Percentiles rank a stretch among this genome's conserved stretches.
Conservation (phyloP, 2,888 invertebrate genomes). For the Zaprionus obscuricornis region DNA sequence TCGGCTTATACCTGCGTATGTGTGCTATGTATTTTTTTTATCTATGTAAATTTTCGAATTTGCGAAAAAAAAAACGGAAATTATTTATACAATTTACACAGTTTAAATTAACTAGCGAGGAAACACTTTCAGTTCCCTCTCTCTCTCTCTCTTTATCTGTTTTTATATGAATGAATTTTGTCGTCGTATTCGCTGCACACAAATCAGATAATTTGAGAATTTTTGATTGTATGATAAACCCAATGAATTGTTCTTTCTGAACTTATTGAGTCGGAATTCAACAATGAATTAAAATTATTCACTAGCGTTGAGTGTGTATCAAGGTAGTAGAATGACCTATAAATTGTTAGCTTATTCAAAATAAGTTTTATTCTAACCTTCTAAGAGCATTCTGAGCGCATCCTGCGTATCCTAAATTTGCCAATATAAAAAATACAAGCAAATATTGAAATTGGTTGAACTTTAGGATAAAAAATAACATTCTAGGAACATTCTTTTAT, state of each 20-base stretch:
- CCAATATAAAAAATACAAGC: too few species aligned
- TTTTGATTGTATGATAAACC: constrained; percentile 43
- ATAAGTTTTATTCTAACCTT: too few species aligned
- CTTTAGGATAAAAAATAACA: too few species aligned
- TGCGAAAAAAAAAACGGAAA: constrained; percentile 72
- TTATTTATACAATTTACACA: constrained; percentile 73
- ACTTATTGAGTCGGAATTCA: constrained; percentile 38
- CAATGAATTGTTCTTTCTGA: constrained; percentile 59
- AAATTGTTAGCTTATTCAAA: too few species aligned
- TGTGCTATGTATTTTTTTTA: too few species aligned
- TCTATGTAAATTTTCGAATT: constrained; percentile 49
- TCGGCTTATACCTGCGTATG: not conserved
- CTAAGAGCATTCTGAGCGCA: too few species aligned
- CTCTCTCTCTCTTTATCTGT: not conserved
- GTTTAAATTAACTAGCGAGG: constrained; percentile 59
- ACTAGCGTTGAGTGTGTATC: constrained; percentile 7
- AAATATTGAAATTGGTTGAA: too few species aligned
- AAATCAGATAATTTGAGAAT: constrained; percentile 51
- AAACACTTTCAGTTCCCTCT: not conserved
- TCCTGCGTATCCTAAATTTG: too few species aligned
- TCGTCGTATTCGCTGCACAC: constrained; percentile 28
- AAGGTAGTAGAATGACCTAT: constrained; percentile 12
- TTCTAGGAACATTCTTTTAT: too few species aligned
- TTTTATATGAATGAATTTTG: constrained; percentile 49
- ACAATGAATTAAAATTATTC: constrained; percentile 31